These are phyloP conservation scores for Euclidia mi DNA, from an alignment of 2,888 invertebrate species.

Conservation along the genomic window DNA sequence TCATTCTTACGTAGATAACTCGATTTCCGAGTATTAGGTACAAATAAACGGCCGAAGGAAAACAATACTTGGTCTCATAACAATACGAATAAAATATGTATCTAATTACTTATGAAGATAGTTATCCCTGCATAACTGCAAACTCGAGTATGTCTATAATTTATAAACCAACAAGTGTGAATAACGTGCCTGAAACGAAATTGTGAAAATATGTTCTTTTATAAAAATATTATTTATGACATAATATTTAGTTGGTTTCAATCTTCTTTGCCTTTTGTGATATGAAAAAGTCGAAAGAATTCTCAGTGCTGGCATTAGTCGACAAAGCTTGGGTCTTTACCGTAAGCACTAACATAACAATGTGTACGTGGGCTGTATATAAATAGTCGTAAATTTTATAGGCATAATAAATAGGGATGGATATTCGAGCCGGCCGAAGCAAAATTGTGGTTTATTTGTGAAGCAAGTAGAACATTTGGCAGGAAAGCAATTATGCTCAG, in stretches of 20 bases:
- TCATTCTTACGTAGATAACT: no score
- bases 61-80: no score
- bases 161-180: no score
- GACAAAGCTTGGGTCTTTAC: constrained; percentile 12
- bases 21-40: no score
- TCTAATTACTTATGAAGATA: no score
- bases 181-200: neutral
- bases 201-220: neutral
- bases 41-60: no score
- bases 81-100: no score
- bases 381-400: constrained; percentile 20
- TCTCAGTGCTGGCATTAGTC: constrained; percentile 7
- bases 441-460: constrained; percentile 46
- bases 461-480: constrained; percentile 40
- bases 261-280: constrained; percentile 14
- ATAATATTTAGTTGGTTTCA: constrained; percentile 8
- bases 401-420: constrained; percentile 24
- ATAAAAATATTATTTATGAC: constrained; percentile 2
- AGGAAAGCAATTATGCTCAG: constrained; percentile 48
- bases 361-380: constrained; percentile 12
- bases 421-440: constrained; percentile 24
- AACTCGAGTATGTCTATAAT: no score
- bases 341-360: constrained; percentile 18
- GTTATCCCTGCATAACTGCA: no score
- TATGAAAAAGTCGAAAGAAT: constrained; percentile 8